phyloP scores from a whole-genome alignment of 1,140 invertebrate genomes.

The Cyphomyrmex costatus region DNA sequence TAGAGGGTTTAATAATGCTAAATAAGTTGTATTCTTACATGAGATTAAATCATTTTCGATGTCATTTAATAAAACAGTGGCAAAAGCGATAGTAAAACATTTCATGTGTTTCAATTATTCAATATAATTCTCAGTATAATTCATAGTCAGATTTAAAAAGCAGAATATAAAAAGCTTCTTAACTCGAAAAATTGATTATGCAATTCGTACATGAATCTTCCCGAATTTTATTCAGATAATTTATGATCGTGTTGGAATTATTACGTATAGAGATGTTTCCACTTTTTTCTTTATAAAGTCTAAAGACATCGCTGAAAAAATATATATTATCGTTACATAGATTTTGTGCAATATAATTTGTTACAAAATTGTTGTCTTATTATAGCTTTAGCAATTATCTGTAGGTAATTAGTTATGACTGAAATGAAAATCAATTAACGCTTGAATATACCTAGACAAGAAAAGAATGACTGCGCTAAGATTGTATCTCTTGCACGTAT shows the following conservation, averaged over 20 bases:
- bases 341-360: conserved; percentile 4
- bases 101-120: conserved; percentile 6
- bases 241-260: neutral
- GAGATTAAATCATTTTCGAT: neutral
- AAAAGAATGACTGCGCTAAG: neutral
- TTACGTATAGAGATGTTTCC: conserved; percentile 3
- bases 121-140: neutral
- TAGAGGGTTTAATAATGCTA: neutral
- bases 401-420: neutral
- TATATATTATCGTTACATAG: neutral
- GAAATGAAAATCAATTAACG: neutral
- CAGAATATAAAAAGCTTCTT: conserved; percentile 4
- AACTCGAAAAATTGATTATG: conserved; percentile 41
- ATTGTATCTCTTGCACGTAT: neutral
- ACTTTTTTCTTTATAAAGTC: neutral
- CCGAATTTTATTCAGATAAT: conserved; percentile 44
- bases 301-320: neutral
- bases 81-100: neutral
- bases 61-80: neutral
- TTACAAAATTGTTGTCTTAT: neutral
- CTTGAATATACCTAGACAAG: neutral
- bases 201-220: conserved; percentile 10
- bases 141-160: neutral
- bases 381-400: neutral
- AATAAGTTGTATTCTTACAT: neutral